phyloP scores from a whole-genome alignment of 2,113 vertebrate species.

The Ciconia maguari region DNA sequence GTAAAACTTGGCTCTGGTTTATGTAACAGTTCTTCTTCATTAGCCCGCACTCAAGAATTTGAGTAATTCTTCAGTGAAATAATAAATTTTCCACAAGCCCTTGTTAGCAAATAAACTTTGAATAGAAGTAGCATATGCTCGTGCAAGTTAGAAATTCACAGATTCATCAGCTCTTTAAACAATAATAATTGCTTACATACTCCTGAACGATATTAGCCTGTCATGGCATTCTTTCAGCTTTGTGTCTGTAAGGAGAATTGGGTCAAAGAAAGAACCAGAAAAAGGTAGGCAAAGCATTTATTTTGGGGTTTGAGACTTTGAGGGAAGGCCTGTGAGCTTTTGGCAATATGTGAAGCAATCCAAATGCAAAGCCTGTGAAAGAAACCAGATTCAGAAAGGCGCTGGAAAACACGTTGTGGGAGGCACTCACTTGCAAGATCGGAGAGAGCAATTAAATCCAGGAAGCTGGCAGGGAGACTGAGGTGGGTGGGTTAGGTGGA shows the following conservation, averaged over 20 bases:
- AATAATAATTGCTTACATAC: background rate
- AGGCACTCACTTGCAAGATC: background rate
- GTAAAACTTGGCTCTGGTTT: background rate
- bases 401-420: background rate
- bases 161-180: background rate
- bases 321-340: background rate
- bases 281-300: background rate
- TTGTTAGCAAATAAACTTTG: background rate
- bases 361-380: background rate
- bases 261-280: background rate
- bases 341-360: background rate
- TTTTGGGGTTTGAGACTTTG: background rate
- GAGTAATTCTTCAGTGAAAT: background rate
- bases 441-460: background rate
- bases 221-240: background rate
- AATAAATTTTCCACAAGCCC: background rate
- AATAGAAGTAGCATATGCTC: background rate
- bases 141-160: background rate
- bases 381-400: background rate
- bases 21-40: background rate
- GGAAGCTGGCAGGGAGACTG: background rate
- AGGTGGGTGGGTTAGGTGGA: background rate
- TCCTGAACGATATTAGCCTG: background rate
- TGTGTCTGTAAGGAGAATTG: background rate
- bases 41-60: background rate